Percentiles rank a stretch among this genome's conserved stretches.
phyloP scores from a whole-genome alignment of 2,113 vertebrate species.

The Tragelaphus buxtoni region DNA sequence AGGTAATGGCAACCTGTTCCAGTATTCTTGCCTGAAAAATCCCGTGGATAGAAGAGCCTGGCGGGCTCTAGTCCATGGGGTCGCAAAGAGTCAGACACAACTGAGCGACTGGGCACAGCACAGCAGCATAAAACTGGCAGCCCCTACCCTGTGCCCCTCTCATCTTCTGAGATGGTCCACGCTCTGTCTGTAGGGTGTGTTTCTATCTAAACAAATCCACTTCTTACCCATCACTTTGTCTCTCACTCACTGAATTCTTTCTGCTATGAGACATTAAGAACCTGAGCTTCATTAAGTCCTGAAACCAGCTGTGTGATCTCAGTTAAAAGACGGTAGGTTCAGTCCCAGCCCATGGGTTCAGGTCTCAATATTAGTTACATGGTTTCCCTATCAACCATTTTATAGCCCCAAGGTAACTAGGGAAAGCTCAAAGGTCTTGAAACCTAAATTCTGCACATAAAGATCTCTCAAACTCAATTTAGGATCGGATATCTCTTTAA shows the following conservation, averaged over 20 bases:
- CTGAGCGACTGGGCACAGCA: not conserved
- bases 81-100: not conserved
- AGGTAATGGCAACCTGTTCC: not conserved
- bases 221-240: not conserved
- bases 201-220: not conserved
- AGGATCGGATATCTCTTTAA: not conserved
- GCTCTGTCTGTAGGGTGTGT: not conserved
- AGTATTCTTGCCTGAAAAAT: not conserved
- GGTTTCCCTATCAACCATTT: not conserved
- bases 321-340: not conserved
- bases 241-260: not conserved
- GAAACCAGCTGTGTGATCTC: not conserved
- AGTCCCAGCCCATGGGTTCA: not conserved
- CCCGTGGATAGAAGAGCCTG: not conserved
- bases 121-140: not conserved
- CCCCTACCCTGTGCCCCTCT: not conserved
- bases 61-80: not conserved
- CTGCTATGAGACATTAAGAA: not conserved
- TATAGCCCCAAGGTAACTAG: not conserved
- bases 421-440: not conserved
- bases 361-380: not conserved
- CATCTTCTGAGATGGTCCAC: not conserved
- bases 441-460: not conserved
- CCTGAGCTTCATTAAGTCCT: not conserved
- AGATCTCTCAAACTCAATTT: not conserved